Percentiles rank a stretch among this genome's conserved stretches.
Conservation (phyloP, 2,888 invertebrate species). For the Phoronis australis region DNA sequence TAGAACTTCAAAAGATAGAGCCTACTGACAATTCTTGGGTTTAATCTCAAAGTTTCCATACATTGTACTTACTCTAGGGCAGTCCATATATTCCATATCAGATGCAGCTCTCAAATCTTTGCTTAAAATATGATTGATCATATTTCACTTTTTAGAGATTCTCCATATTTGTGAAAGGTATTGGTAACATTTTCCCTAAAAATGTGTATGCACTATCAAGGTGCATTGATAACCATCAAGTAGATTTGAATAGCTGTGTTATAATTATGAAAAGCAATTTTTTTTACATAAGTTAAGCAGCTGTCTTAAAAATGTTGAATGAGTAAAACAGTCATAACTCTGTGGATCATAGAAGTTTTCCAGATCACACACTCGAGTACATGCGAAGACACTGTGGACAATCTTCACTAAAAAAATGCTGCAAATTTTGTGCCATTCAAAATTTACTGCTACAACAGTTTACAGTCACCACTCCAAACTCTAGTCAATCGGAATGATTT, state of each 20-base stretch:
- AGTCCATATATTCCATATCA: neutral
- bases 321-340: neutral
- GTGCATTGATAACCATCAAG: neutral
- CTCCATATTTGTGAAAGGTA: neutral
- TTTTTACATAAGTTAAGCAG: neutral
- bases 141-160: neutral
- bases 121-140: neutral
- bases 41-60: too few relatives aligned
- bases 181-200: neutral
- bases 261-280: neutral
- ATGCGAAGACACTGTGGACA: slow-evolving; percentile 3
- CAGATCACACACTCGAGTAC: neutral
- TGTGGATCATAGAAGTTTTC: neutral
- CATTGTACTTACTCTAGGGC: too few relatives aligned
- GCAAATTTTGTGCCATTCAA: slow-evolving; percentile 5
- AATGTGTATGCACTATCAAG: neutral
- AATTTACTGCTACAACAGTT: slow-evolving; percentile 7
- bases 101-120: neutral
- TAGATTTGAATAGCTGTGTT: neutral
- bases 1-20: too few relatives aligned
- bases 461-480: slow-evolving; percentile 2
- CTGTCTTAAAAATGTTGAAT: neutral
- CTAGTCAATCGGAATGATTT: slow-evolving; percentile 3
- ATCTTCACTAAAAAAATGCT: neutral
- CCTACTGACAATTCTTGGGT: too few relatives aligned